Percentiles rank a stretch among this genome's conserved stretches.
Evolutionary conservation across 2,113 vertebrate genomes (phyloP).

Genomic region (Phodopus roborovskii): DNA sequence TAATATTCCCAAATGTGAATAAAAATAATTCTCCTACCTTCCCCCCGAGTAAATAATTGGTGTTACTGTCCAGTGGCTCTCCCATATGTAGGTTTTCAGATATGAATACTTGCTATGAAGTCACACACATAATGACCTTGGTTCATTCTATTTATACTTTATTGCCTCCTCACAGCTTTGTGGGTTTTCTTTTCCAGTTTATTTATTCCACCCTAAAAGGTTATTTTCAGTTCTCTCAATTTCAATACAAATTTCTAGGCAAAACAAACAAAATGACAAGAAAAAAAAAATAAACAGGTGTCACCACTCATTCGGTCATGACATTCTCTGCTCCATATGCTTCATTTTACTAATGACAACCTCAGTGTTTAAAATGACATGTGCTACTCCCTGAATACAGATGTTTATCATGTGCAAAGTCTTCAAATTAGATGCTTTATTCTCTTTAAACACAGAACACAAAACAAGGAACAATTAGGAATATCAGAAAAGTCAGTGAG

Average conservation of each 20-base stretch:
- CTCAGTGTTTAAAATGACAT: neutral
- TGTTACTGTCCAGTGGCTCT: neutral
- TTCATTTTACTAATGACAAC: conserved; percentile 16
- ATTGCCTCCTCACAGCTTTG: neutral
- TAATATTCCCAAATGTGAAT: conserved; percentile 12
- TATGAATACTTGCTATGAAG: neutral
- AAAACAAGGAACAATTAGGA: neutral
- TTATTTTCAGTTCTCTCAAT: neutral
- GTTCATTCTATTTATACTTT: neutral
- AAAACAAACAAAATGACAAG: neutral
- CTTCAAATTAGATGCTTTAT: neutral
- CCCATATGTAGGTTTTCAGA: neutral
- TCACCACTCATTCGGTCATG: neutral
- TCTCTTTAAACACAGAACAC: neutral
- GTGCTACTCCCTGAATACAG: neutral
- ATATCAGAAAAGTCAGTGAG: neutral
- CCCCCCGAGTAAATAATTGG: neutral
- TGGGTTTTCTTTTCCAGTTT: neutral
- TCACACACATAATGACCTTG: neutral
- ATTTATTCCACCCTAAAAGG: neutral
- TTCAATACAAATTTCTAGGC: neutral
- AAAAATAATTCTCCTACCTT: neutral
- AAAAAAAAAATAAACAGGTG: neutral
- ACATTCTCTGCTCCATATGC: neutral
- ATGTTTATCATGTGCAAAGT: neutral